A percentile compares a stretch with the other conserved stretches of the same genome.
These are phyloP conservation scores for Thymelicus lineola DNA, from an alignment of 2,888 invertebrate species.

Conservation along the genomic window DNA sequence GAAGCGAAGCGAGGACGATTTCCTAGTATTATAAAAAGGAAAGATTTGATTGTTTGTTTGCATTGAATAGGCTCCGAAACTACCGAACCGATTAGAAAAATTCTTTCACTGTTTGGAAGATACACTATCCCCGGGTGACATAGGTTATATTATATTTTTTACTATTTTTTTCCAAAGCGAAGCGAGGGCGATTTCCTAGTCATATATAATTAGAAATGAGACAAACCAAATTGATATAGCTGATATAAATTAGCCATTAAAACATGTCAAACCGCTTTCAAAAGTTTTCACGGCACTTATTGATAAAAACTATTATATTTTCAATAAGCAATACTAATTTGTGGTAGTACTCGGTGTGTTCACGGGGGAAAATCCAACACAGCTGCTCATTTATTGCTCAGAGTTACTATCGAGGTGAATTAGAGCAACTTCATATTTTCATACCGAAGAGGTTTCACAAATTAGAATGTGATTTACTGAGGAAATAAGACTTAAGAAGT, in stretches of 20 bases:
- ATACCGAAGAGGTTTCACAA: slow-evolving; percentile 1
- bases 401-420: slow-evolving; percentile 2
- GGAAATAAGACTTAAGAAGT: no score
- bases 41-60: no score
- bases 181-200: not conserved
- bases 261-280: not conserved
- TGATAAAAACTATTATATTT: not conserved
- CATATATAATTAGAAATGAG: no score
- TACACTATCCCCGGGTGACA: no score
- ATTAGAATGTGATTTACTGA: not conserved
- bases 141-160: no score
- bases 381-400: slow-evolving; percentile 25
- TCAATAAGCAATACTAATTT: slow-evolving; percentile 27
- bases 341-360: slow-evolving; percentile 1
- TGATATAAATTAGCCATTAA: no score
- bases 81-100: no score
- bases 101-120: no score
- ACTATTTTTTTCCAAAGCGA: not conserved
- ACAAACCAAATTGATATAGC: no score
- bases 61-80: no score
- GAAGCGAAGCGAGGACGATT: no score
- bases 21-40: no score
- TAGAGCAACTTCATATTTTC: slow-evolving; percentile 6
- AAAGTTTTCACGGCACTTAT: not conserved
- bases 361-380: slow-evolving; percentile 5